These are phyloP conservation scores for Salpingus planirostris DNA, from an alignment of 2,888 invertebrate genomes.

Conservation along the genomic window DNA sequence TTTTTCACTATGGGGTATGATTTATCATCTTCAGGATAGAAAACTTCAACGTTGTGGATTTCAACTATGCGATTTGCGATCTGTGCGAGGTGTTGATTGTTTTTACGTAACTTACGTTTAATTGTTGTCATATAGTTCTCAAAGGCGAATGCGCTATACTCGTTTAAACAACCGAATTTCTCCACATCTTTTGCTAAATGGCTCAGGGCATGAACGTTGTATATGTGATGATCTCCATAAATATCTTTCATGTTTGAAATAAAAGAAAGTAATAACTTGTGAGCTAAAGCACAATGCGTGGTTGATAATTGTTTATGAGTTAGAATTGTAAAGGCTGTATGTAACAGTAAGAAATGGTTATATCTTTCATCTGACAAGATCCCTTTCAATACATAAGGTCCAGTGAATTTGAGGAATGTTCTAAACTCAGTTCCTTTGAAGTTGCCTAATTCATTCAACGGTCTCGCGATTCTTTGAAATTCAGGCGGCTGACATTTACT, in stretches of 20 bases:
- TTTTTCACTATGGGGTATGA: neutral
- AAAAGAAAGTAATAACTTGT: neutral
- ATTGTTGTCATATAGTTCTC: neutral
- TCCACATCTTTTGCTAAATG: neutral
- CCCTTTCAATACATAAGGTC: neutral
- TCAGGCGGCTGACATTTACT: neutral
- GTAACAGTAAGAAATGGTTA: neutral
- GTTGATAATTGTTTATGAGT: neutral
- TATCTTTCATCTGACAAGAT: neutral
- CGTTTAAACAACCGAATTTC: neutral
- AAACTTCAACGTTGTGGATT: neutral
- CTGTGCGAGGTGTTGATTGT: neutral
- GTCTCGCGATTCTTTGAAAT: neutral
- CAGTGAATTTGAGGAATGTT: neutral
- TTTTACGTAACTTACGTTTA: neutral
- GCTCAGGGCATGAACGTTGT: neutral
- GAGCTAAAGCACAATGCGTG: neutral
- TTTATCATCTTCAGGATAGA: neutral
- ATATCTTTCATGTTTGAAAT: neutral
- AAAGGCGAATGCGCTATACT: neutral
- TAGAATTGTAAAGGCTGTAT: neutral
- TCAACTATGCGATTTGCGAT: neutral
- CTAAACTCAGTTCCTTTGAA: neutral
- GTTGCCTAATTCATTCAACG: neutral
- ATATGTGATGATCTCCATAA: neutral